These are phyloP conservation scores for Platyscapa corneri DNA, from an alignment of 1,140 invertebrate genomes.

Conservation along the genomic window DNA sequence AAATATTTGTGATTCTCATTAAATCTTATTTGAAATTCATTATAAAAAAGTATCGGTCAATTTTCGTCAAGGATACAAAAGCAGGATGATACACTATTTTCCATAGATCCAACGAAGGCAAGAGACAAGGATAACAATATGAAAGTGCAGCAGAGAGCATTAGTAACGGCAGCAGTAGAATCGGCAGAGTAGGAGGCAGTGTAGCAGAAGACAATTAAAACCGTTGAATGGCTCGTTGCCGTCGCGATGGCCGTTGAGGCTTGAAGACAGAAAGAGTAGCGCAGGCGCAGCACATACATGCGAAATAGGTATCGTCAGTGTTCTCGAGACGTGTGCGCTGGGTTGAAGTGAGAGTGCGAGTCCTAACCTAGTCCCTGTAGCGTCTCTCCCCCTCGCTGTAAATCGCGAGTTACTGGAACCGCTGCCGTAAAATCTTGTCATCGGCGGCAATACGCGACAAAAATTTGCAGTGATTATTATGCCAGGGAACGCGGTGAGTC, in stretches of 20 bases:
- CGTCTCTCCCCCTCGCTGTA: slow-evolving; percentile 5
- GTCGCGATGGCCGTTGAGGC: slow-evolving; percentile 43
- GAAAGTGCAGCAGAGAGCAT: no score
- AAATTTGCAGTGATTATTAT: slow-evolving; percentile 19
- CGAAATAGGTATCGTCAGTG: neutral
- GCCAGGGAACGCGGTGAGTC: slow-evolving; percentile 45
- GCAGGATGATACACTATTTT: no score
- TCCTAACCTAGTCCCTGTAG: slow-evolving; percentile 48
- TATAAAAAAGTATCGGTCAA: no score
- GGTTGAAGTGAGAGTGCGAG: slow-evolving; percentile 23
- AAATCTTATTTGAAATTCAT: no score
- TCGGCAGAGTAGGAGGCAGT: neutral
- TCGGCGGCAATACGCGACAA: neutral
- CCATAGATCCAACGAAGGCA: neutral
- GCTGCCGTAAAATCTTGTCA: neutral
- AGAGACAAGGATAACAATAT: no score
- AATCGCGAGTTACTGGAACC: neutral
- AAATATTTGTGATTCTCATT: no score
- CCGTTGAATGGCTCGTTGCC: slow-evolving; percentile 32
- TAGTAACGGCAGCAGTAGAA: neutral
- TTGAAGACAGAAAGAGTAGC: neutral
- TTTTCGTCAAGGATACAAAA: no score
- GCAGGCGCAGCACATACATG: neutral
- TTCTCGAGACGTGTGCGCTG: slow-evolving; percentile 13
- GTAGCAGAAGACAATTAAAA: slow-evolving; percentile 54